Conservation (phyloP, 2,888 invertebrate genomes). For the Maniola hyperantus region DNA sequence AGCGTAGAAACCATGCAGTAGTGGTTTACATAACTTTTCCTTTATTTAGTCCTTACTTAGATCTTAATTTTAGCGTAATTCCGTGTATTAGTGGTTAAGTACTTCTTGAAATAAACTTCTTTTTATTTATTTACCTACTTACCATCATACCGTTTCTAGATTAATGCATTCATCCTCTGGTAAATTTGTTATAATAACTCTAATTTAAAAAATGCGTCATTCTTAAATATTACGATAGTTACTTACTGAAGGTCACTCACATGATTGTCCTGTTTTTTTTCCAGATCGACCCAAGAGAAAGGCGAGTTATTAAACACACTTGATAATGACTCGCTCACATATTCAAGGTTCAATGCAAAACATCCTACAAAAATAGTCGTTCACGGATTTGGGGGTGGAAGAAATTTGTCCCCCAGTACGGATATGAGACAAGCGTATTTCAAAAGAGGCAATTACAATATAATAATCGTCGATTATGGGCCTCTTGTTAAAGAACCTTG, state of each 20-base stretch:
- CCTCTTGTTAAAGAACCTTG: conserved; percentile 91
- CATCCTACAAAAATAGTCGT: conserved; percentile 94
- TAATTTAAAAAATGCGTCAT: background rate
- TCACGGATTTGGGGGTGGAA: conserved; percentile 95
- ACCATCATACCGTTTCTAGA: too few species aligned
- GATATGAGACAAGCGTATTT: conserved; percentile 93
- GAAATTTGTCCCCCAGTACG: conserved; percentile 91
- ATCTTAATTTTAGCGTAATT: too few species aligned
- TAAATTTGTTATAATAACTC: background rate
- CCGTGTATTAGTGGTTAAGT: too few species aligned
- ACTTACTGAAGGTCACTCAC: conserved; percentile 21
- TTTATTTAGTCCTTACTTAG: too few species aligned
- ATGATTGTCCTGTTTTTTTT: conserved; percentile 19
- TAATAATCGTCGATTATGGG: conserved; percentile 93
- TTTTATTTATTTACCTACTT: too few species aligned
- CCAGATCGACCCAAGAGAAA: conserved; percentile 87
- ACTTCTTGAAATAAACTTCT: too few species aligned
- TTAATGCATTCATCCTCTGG: too few species aligned
- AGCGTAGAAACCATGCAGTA: too few species aligned
- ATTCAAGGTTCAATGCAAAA: conserved; percentile 89
- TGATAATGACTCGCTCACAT: conserved; percentile 86
- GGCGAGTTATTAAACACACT: conserved; percentile 88
- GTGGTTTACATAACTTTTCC: too few species aligned
- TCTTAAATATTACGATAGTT: conserved; percentile 8
- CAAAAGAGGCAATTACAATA: conserved; percentile 90